Conservation (phyloP, 2,888 invertebrate genomes). For the Leucophenga maculata region DNA sequence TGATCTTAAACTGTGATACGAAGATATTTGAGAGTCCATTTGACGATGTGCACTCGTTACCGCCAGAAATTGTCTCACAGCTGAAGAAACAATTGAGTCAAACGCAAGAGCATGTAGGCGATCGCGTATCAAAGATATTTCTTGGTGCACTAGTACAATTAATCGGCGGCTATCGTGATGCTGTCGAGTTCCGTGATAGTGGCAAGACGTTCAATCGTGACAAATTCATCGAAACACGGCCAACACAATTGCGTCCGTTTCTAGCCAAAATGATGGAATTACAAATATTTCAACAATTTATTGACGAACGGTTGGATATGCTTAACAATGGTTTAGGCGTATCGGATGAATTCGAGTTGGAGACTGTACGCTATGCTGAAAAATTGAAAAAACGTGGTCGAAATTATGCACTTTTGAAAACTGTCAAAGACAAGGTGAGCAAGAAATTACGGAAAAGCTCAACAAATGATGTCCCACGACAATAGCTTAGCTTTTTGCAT, state of each 20-base stretch:
- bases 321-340: constrained; percentile 94
- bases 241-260: constrained; percentile 88
- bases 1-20: constrained; percentile 92
- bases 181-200: constrained; percentile 82
- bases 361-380: constrained; percentile 77
- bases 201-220: constrained; percentile 87
- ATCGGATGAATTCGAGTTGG: constrained; percentile 95
- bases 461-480: neutral
- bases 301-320: constrained; percentile 93
- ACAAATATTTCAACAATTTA: constrained; percentile 95
- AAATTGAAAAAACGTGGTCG: constrained; percentile 73
- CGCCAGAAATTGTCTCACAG: constrained; percentile 86
- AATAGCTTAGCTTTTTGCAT: constrained; percentile 9
- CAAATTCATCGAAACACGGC: constrained; percentile 89
- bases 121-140: constrained; percentile 94
- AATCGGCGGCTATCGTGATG: constrained; percentile 95
- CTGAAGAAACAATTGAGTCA: constrained; percentile 70
- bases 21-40: constrained; percentile 90
- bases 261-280: constrained; percentile 90
- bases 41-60: constrained; percentile 91
- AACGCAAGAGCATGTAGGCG: constrained; percentile 82
- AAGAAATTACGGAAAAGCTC: neutral
- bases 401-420: constrained; percentile 87
- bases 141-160: constrained; percentile 89
- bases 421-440: constrained; percentile 88